Conservation (phyloP, 2,113 vertebrate genomes). For the Lasiurus borealis region DNA sequence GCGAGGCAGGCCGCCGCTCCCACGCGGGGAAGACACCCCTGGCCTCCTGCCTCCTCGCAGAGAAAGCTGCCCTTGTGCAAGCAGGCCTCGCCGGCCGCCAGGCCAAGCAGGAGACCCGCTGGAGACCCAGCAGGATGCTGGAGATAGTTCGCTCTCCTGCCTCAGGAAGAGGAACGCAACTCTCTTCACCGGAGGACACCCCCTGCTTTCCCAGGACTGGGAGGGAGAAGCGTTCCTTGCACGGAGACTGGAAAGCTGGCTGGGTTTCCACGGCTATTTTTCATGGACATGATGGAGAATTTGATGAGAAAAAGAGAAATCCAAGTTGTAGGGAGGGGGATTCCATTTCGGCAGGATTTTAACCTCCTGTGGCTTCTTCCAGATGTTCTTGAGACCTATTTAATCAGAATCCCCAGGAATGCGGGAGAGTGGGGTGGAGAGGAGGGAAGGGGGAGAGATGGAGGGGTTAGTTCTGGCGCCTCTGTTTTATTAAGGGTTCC, state of each 20-base stretch:
- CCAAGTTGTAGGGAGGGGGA: neutral
- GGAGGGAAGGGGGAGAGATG: accelerated
- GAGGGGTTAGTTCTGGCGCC: neutral
- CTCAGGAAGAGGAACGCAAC: constrained; percentile 64
- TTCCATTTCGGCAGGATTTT: neutral
- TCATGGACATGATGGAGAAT: neutral
- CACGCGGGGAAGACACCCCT: neutral
- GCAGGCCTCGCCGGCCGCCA: neutral
- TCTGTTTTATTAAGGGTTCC: neutral
- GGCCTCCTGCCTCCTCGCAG: constrained; percentile 1
- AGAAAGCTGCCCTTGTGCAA: constrained; percentile 36
- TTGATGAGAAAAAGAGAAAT: constrained; percentile 41
- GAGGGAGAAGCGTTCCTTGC: neutral
- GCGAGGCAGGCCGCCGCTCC: constrained; percentile 58
- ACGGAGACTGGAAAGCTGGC: neutral
- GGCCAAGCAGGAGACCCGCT: constrained; percentile 27
- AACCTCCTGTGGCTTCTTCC: neutral
- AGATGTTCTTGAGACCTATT: neutral
- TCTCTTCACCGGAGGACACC: constrained; percentile 55
- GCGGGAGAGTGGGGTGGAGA: too few species aligned
- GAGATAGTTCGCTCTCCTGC: constrained; percentile 38
- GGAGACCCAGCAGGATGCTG: constrained; percentile 63
- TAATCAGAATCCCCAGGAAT: neutral
- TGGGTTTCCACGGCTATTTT: neutral
- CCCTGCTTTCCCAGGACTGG: constrained; percentile 31